Percentiles rank a stretch among this genome's conserved stretches.
Evolutionary conservation across 2,888 invertebrate species (phyloP).

Genomic region (Apamea sordens): DNA sequence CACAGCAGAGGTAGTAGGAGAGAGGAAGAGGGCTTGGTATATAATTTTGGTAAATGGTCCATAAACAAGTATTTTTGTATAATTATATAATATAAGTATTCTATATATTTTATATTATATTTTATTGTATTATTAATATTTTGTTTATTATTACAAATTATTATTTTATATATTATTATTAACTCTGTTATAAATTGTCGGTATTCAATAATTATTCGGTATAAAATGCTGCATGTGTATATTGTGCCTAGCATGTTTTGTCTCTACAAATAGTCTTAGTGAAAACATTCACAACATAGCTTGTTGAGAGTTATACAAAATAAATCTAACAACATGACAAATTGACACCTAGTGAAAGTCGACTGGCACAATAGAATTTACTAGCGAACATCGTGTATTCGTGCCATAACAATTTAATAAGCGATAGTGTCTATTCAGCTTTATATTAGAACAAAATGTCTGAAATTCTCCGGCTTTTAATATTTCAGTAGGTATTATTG

Average conservation of each 20-base stretch:
- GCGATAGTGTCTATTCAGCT: not conserved
- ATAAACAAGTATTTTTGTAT: too few relatives aligned
- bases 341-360: slow-evolving; percentile 10
- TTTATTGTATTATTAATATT: too few relatives aligned
- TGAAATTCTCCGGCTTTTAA: too few relatives aligned
- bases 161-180: too few relatives aligned
- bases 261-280: not conserved
- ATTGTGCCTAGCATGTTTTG: not conserved
- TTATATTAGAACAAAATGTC: not conserved
- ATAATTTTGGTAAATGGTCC: too few relatives aligned
- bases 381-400: not conserved
- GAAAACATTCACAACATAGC: not conserved
- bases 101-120: too few relatives aligned
- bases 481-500: not conserved
- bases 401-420: not conserved
- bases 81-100: too few relatives aligned
- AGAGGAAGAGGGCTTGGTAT: too few relatives aligned
- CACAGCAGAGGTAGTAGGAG: too few relatives aligned
- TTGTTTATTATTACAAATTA: too few relatives aligned
- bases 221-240: not conserved
- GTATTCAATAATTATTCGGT: too few relatives aligned
- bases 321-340: slow-evolving; percentile 8
- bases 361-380: slow-evolving; percentile 1
- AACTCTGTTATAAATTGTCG: too few relatives aligned
- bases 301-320: not conserved